These are phyloP conservation scores for Bombus superbus DNA, from an alignment of 1,140 invertebrate species.

Conservation along the genomic window DNA sequence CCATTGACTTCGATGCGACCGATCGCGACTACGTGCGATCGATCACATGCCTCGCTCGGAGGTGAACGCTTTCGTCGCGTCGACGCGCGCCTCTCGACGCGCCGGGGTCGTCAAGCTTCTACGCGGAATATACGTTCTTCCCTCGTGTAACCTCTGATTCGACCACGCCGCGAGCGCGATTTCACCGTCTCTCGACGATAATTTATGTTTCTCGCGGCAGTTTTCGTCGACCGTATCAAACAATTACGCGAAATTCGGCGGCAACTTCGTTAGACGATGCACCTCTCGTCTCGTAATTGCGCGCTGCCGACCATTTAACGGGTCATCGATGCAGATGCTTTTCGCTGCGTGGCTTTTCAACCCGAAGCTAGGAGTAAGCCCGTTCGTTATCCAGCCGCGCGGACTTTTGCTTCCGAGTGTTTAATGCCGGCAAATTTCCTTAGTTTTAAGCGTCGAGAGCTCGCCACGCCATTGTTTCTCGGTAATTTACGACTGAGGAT, in stretches of 20 bases:
- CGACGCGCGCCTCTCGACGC: constrained; percentile 18
- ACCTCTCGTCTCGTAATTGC: neutral
- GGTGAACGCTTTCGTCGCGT: constrained; percentile 33
- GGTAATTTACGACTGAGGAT: neutral
- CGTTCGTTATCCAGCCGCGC: neutral
- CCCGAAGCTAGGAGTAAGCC: no score
- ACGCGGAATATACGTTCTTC: no score
- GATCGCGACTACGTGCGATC: constrained; percentile 30
- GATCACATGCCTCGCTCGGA: constrained; percentile 16
- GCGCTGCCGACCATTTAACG: no score
- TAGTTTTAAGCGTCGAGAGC: neutral
- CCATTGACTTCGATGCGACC: constrained; percentile 50
- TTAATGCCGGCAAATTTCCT: neutral
- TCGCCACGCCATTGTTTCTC: neutral
- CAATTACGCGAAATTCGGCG: neutral
- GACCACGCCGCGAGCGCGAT: neutral
- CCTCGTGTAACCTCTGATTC: neutral
- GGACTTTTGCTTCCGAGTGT: neutral
- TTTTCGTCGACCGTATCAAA: neutral
- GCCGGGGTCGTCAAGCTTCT: neutral
- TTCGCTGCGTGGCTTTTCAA: no score
- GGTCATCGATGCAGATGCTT: neutral
- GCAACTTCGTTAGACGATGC: constrained; percentile 12
- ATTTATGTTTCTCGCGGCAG: neutral
- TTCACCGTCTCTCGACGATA: neutral